Base-by-base conservation (phyloP, 2,113 vertebrate species). In the Poicephalus gulielmi region DNA sequence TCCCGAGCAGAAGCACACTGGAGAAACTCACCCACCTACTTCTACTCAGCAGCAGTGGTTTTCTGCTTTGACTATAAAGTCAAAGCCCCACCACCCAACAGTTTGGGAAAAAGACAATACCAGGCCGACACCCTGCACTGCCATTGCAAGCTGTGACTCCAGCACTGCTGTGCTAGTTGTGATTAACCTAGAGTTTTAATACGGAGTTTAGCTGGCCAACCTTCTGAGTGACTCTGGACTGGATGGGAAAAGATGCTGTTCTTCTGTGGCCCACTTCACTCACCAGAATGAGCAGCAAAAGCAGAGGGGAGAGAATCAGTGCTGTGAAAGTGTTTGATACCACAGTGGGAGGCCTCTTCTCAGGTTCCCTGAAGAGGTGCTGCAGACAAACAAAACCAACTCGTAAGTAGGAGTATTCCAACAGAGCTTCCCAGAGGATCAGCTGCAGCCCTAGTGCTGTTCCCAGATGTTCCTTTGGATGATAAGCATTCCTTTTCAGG, bases 331-430 rank as follows among this genome's bases (percentile, higher is more conserved):
- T 97, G 87, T 99, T 99, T 16, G 99, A 99, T 22, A 99, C 99
- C 91, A 99, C 98, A 0, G 98, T 99, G 70, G 99, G 98, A 60
- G 99, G 99, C 94, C 99, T 99, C 98, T 99, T 99, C 98, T 99
- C 99, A 31, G 99, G 99, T 86, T 99, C 99, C 19, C 99, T 98
- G 97, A 99, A 99, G 95, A 99, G 98, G 92, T 99, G 99, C 99
- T 99, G 97, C 86, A 95, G 79, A 89, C 63, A 88, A 90, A 93
- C 73, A 84, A 97, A 73, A 49, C 9, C 66, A 79, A 6, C 52
- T 55, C 6, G 0, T 95, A 49, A 95, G 69, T 6, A 70, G 53
- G 2, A 87, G 28, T 18, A 23, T 22, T 92, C 83, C 81, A 88
- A 28, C 64, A 88, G 41, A 57, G 39, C 50, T 81, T 49, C 78